Base-by-base conservation (phyloP, 2,888 invertebrate species). In the Mantis religiosa region DNA sequence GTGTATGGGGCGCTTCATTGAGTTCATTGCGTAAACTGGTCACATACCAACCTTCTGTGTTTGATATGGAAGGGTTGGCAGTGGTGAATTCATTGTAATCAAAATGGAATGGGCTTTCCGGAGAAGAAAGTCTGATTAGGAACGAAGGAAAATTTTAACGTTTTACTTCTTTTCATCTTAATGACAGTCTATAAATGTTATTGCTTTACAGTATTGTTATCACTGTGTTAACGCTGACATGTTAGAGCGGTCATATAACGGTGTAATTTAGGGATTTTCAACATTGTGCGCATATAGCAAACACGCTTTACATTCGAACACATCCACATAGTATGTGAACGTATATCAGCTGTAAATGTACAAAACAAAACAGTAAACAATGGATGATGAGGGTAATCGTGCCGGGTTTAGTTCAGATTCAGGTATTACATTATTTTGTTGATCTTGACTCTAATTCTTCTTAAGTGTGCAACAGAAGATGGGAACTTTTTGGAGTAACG, bases 401-500 rank as follows among this genome's bases (percentile, higher is more conserved):
- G 86, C 81, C 81, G 28, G 54, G 54, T 71, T 71, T 86, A 86
- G 81, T 81, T 86, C 86, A 28, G 86, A 54, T 86, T 86, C 86
- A 86, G 86, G 86, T 86, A 86, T 86, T 86, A 86, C 28, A 86
- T 20, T 86, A 81, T 81, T 86, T 86, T 84, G 85, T 85, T 86
- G 86, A 86, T 28, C 25, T 86, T 86, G 20, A 27, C 27, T 28
- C 30, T 86, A n/a, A 47, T 20, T 86, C 28, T 81, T 30, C 81
- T 20, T 86, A 81, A 86, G 28, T 20, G 25, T 86, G 8, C 86
- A 86, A 27, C n/a, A 20, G 89, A 88, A 88, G 87, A 89, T 87
- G 89, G 88, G 88, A 47, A 87, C 88, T 83, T 89, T 87, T 85
- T 88, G 89, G 87, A 89, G 89, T 87, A 89, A 83, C 88, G 83